Conservation (phyloP, 2,797 vertebrate genomes). For the Coilia nasus region DNA sequence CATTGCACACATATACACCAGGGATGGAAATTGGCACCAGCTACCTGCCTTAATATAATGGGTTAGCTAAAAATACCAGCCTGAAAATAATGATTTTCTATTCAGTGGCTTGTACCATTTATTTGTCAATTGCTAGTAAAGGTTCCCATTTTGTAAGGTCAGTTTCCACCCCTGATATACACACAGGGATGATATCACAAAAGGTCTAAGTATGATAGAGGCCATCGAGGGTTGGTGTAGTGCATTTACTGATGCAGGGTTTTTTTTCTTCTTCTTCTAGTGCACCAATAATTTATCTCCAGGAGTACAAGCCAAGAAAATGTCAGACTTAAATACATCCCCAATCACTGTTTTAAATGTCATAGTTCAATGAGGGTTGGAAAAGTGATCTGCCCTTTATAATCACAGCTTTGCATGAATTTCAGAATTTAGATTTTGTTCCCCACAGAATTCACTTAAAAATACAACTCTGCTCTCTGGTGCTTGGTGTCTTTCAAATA, state of each 20-base stretch:
- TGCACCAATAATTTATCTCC: background rate
- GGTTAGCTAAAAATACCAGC: no score
- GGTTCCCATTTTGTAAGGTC: no score
- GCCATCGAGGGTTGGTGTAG: background rate
- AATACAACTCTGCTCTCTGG: background rate
- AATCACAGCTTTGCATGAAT: background rate
- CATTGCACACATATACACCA: background rate
- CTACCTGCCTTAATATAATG: no score
- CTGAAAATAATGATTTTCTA: no score
- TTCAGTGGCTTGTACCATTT: no score
- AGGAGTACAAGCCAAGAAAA: background rate
- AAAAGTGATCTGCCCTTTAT: background rate
- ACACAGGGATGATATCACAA: background rate
- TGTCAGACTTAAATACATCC: background rate
- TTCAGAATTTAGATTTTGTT: background rate
- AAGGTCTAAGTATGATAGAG: background rate
- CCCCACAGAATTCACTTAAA: no score
- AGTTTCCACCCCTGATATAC: no score
- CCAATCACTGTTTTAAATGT: slow-evolving; percentile 15
- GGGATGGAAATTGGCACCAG: no score
- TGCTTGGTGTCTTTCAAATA: background rate
- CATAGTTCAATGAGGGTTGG: background rate
- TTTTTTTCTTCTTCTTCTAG: background rate
- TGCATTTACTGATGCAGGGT: background rate
- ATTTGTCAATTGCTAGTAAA: no score